Evolutionary conservation across 2,888 invertebrate species (phyloP).

Genomic region (Drosophila phalerata): DNA sequence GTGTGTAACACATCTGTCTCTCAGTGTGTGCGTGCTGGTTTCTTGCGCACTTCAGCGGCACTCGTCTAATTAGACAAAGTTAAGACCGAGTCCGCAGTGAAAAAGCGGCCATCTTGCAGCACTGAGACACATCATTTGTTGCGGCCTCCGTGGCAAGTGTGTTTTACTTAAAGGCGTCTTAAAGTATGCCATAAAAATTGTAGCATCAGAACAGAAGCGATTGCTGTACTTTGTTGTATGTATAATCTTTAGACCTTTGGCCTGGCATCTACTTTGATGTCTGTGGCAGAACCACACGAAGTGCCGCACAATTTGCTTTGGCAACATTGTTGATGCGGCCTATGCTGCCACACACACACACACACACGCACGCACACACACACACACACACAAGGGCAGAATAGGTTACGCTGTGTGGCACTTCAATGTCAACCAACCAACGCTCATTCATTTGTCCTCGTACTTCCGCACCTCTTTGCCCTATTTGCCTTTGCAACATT

Average conservation of each 20-base stretch:
- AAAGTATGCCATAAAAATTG: conserved; percentile 53
- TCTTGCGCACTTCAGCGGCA: conserved; percentile 72
- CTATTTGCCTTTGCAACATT: conserved; percentile 69
- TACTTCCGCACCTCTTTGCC: conserved; percentile 42
- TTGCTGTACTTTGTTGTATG: not conserved
- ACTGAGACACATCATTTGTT: conserved; percentile 55
- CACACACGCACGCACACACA: conserved; percentile 24
- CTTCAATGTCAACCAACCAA: conserved; percentile 71
- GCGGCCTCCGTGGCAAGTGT: conserved; percentile 25
- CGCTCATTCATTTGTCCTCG: conserved; percentile 72
- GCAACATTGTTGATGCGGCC: conserved; percentile 76
- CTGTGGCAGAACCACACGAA: conserved; percentile 63
- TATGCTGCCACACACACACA: conserved; percentile 43
- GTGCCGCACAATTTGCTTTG: conserved; percentile 74
- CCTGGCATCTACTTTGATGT: conserved; percentile 69
- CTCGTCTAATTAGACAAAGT: conserved; percentile 81
- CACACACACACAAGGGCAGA: not conserved
- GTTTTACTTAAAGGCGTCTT: conserved; percentile 61
- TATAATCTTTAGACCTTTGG: conserved; percentile 17
- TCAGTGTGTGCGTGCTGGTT: conserved; percentile 28
- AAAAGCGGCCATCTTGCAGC: conserved; percentile 44
- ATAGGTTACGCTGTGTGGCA: conserved; percentile 43
- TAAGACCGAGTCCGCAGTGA: conserved; percentile 54
- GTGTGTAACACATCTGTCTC: conserved; percentile 12
- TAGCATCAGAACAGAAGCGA: conserved; percentile 4